Conservation (phyloP, 1,140 invertebrate species). For the Triops longicaudatus region DNA sequence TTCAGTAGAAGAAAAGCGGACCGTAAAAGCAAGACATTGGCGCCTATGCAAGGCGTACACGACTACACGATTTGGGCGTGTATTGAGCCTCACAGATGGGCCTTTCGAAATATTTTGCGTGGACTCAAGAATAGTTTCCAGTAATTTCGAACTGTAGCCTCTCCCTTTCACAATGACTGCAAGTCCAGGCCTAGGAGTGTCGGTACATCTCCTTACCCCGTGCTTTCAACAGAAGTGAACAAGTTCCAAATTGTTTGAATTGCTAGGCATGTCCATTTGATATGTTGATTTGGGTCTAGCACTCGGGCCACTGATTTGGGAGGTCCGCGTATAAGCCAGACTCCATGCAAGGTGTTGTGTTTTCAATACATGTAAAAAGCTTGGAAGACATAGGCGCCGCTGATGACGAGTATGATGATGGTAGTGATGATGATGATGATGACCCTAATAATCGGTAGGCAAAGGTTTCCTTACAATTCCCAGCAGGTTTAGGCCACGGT, state of each 20-base stretch:
- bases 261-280: constrained; percentile 7
- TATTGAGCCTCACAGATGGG: background rate
- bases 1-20: background rate
- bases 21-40: background rate
- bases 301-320: background rate
- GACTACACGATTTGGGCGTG: background rate
- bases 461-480: background rate
- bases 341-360: background rate
- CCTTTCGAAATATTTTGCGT: constrained; percentile 2
- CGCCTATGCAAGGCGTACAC: background rate
- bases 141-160: background rate
- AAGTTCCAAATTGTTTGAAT: background rate
- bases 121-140: background rate
- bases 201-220: too few relatives aligned
- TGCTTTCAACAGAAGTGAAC: background rate
- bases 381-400: background rate
- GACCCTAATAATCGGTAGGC: constrained; percentile 7
- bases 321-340: background rate
- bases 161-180: background rate
- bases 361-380: background rate
- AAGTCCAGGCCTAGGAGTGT: background rate
- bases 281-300: background rate
- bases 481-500: background rate
- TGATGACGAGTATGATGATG: constrained; percentile 7
- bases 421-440: constrained; percentile 3